Evolutionary conservation across 2,888 invertebrate genomes (phyloP), one percentile per base, ranked within the genome.

Genomic region (Cerastis leucographa): DNA sequence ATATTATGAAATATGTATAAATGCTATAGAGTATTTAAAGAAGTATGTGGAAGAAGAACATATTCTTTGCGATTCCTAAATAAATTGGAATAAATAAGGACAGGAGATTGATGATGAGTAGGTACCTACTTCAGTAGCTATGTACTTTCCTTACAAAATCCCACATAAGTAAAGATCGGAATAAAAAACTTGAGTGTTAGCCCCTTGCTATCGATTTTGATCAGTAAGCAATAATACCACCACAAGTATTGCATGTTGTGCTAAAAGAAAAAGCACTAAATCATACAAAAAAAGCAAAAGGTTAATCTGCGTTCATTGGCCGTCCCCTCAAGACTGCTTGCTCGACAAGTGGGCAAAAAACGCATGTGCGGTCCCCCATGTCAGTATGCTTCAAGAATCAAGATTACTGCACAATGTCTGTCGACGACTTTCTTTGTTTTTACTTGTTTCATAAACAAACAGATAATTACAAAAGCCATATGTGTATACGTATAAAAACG

Each of bases 261-360:
- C 40, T 29, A 14, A 35, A 49, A 25, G 12, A 61, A 61, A 35
- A 44, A 44, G 49, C 19, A 71, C 22, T 4, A n/a, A 66, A 40
- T 9, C 17, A 14, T 46, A 35, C 19, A 61, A 62, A 76, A 76
- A 74, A 64, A 35, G 5, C 7, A 35, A 67, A 56, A 22, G 7
- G 17, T 9, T 40, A 56, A 44, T 59, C 9, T 46, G 51, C 22
- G 17, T 25, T 54, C 29, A 62, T 54, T 59, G 29, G 54, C 54
- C 19, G 25, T 61, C 40, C 49, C 25, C 12, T 22, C 17, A 19
- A 64, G 76, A 17, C 59, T 2, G 7, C 29, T 46, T 14, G 9
- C 42, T 49, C 29, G 35, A 76, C 62, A 77, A 73, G 67, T 77
- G 77, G 12, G 12, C 19, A 71, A 76, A 73, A 78, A 82, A 81